Evolutionary conservation across 2,888 invertebrate species (phyloP).

Genomic region (Agrotis exclamationis): DNA sequence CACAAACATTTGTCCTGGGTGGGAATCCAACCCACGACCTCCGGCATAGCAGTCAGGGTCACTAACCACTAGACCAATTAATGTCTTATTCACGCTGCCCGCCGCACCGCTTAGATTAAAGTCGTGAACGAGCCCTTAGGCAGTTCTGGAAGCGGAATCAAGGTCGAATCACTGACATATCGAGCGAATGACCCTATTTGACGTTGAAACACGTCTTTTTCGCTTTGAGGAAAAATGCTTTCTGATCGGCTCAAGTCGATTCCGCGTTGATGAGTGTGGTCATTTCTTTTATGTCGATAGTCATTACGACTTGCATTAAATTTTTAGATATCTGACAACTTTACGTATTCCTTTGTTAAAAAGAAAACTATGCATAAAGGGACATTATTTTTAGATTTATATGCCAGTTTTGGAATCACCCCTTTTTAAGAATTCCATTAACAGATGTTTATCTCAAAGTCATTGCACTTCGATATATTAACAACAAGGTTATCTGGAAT

Average conservation of each 20-base stretch:
- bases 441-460: constrained; percentile 11
- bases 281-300: too few species aligned
- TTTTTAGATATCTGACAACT: not conserved
- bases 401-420: not conserved
- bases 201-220: not conserved
- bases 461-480: constrained; percentile 16
- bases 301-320: not conserved
- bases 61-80: too few species aligned
- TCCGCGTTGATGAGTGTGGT: not conserved
- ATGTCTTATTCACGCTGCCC: too few species aligned
- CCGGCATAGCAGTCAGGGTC: too few species aligned
- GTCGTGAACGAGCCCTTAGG: too few species aligned
- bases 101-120: too few species aligned
- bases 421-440: not conserved
- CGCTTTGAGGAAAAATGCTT: not conserved
- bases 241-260: not conserved
- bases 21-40: too few species aligned
- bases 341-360: too few species aligned
- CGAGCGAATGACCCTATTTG: not conserved
- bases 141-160: not conserved
- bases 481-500: constrained; percentile 21
- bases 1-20: too few species aligned
- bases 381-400: not conserved
- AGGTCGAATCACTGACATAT: too few species aligned
- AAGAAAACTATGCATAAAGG: too few species aligned